phyloP scores from a whole-genome alignment of 1,140 invertebrate species.

The Drosophila gunungcola region DNA sequence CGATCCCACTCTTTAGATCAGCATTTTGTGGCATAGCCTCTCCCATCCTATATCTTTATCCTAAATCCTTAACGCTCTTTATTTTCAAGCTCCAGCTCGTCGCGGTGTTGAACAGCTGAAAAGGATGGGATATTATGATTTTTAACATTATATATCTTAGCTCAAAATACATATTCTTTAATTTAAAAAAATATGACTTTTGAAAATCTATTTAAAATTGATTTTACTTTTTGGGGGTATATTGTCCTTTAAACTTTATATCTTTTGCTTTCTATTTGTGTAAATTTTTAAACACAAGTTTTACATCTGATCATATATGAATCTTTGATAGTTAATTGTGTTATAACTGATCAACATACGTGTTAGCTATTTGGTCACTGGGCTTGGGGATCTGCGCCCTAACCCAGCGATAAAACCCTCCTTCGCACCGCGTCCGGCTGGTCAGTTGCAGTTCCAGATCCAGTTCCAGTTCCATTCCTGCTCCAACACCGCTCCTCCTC shows the following conservation, averaged over 20 bases:
- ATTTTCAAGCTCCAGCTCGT: not conserved
- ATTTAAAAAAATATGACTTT: too few relatives aligned
- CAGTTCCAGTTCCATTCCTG: not conserved
- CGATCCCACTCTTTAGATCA: slow-evolving; percentile 32
- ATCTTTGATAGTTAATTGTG: too few relatives aligned
- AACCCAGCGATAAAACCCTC: slow-evolving; percentile 5
- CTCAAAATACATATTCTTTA: too few relatives aligned
- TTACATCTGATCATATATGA: too few relatives aligned
- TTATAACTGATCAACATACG: not conserved
- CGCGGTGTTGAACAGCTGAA: not conserved
- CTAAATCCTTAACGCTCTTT: not conserved
- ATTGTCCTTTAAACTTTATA: too few relatives aligned
- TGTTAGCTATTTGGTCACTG: slow-evolving; percentile 9
- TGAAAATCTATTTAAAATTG: not conserved
- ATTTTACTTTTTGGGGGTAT: too few relatives aligned
- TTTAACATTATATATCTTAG: not conserved
- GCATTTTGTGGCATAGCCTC: slow-evolving; percentile 52
- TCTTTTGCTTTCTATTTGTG: too few relatives aligned
- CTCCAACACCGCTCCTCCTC: slow-evolving; percentile 22
- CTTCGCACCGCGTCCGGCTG: slow-evolving; percentile 6
- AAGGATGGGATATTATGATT: not conserved
- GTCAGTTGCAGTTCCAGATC: slow-evolving; percentile 13
- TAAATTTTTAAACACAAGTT: too few relatives aligned
- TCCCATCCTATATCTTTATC: slow-evolving; percentile 19
- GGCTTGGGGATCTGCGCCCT: not conserved